Percentiles rank a stretch among this genome's conserved stretches.
phyloP scores from a whole-genome alignment of 2,113 vertebrate genomes.

The Heptranchias perlo region DNA sequence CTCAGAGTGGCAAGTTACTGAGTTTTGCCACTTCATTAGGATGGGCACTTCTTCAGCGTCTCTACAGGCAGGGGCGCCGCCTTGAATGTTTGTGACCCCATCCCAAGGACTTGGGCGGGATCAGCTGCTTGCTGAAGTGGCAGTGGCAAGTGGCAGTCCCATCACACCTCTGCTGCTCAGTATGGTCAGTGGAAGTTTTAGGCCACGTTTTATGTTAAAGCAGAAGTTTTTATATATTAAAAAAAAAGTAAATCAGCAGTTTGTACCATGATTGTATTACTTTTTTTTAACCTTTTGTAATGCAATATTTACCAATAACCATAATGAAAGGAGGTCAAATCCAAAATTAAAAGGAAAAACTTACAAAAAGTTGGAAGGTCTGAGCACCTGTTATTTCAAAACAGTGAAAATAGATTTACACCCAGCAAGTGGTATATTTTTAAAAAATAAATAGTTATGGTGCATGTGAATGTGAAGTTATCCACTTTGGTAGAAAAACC shows the following conservation, averaged over 20 bases:
- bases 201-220: conserved; percentile 40
- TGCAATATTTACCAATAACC: neutral
- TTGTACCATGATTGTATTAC: neutral
- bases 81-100: neutral
- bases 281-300: neutral
- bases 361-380: neutral
- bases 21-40: neutral
- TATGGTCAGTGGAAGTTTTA: neutral
- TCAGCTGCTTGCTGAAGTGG: neutral
- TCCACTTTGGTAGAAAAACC: no score
- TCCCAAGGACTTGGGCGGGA: neutral
- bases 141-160: neutral
- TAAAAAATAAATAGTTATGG: no score
- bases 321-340: neutral
- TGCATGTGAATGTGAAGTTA: no score
- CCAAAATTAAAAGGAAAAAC: neutral
- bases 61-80: neutral
- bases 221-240: conserved; percentile 4
- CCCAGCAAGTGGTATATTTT: neutral
- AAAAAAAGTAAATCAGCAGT: neutral
- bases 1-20: neutral
- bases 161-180: neutral
- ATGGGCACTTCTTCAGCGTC: neutral
- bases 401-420: neutral
- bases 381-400: neutral